These are phyloP conservation scores for Eudyptes chrysolophus DNA, from an alignment of 2,113 vertebrate species.

Conservation along the genomic window DNA sequence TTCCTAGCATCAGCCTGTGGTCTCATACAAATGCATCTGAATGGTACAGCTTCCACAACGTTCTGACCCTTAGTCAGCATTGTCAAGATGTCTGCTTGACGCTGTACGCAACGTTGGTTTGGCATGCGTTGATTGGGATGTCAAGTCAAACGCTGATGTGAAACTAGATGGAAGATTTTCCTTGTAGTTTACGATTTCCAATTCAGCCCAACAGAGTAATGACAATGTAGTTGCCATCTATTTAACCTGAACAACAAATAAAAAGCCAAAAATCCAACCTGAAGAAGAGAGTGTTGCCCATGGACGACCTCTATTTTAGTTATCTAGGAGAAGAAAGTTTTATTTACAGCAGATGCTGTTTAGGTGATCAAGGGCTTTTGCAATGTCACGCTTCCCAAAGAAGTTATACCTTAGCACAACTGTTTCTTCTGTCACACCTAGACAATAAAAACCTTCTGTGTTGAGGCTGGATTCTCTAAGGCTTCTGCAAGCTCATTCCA, in stretches of 20 bases:
- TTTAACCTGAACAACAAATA: not conserved
- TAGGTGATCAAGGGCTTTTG: not conserved
- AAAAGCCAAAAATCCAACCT: not conserved
- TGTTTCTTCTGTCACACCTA: not conserved
- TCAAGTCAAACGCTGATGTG: not conserved
- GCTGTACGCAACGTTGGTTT: fast-evolving
- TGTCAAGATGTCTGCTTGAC: not conserved
- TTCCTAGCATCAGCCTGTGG: not conserved
- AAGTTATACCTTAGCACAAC: not conserved
- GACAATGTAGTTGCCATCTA: not conserved
- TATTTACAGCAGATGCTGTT: not conserved
- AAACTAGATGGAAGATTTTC: not conserved
- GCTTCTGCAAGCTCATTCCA: not conserved
- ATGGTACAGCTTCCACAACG: fast-evolving
- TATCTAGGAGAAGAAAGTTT: not conserved
- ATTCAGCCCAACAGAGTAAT: not conserved
- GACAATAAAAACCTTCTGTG: not conserved
- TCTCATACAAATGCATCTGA: not conserved
- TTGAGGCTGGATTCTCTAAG: not conserved
- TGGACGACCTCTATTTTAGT: not conserved
- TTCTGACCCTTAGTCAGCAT: too few relatives aligned
- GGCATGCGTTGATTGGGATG: not conserved
- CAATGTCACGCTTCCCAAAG: not conserved
- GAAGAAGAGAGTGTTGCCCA: not conserved
- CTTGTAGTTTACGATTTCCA: not conserved